Evolutionary conservation across 2,113 vertebrate genomes (phyloP).

Genomic region (Sturnus vulgaris): DNA sequence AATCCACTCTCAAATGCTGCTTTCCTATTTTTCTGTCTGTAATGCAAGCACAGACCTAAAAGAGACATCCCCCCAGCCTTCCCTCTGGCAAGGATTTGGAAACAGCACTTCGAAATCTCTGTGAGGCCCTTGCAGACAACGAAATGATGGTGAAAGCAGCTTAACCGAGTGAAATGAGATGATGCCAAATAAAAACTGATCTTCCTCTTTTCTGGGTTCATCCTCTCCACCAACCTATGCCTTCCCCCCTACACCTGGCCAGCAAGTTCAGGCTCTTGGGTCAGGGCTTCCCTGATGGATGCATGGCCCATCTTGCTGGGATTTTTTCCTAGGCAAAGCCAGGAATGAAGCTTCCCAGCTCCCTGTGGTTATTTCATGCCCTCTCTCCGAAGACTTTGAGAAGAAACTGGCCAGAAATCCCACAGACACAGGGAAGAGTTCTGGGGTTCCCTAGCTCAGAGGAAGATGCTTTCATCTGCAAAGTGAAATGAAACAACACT

Average conservation of each 20-base stretch:
- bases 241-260: accelerated
- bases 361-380: background rate
- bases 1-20: background rate
- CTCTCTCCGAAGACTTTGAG: background rate
- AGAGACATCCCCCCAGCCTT: background rate
- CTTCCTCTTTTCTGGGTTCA: background rate
- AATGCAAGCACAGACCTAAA: background rate
- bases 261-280: background rate
- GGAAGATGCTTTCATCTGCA: background rate
- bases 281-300: background rate
- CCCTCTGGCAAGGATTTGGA: background rate
- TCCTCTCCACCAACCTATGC: background rate
- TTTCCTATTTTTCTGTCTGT: background rate
- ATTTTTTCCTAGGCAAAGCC: background rate
- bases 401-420: background rate
- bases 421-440: background rate
- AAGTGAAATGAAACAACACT: background rate
- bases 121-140: background rate
- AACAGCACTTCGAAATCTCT: background rate
- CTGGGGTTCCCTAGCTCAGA: background rate
- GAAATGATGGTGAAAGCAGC: background rate
- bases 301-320: background rate
- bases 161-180: background rate
- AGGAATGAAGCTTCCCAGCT: background rate
- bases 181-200: background rate